Evolutionary conservation across 1,140 invertebrate species (phyloP).

Genomic region (Cecropterus lyciades): DNA sequence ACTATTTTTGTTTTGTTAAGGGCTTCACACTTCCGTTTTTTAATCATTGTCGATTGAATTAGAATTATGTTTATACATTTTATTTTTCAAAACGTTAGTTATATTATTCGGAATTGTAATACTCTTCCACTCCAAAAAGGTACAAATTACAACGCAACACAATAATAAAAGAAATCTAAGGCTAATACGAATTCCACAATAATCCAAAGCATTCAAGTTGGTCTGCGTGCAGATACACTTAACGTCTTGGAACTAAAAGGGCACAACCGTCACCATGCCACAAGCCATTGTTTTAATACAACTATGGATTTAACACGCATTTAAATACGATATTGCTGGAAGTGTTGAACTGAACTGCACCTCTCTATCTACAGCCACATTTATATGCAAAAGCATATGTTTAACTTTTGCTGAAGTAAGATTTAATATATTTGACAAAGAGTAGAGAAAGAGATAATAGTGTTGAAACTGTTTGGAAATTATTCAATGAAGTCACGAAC

Average conservation of each 20-base stretch:
- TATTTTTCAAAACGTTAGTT: constrained; percentile 21
- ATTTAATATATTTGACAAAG: neutral
- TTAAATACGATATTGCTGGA: constrained; percentile 29
- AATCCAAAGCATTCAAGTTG: constrained; percentile 53
- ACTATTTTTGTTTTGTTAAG: too few relatives aligned
- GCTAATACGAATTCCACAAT: constrained; percentile 40
- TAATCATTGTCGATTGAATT: neutral
- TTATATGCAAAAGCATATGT: neutral
- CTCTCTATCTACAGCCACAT: constrained; percentile 19
- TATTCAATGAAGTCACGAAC: neutral
- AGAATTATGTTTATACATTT: neutral
- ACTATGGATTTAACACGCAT: constrained; percentile 50
- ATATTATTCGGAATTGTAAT: constrained; percentile 18
- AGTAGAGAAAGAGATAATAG: constrained; percentile 21
- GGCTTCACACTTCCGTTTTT: neutral
- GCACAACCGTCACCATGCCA: constrained; percentile 71
- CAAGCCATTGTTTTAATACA: constrained; percentile 61
- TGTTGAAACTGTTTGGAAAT: constrained; percentile 22
- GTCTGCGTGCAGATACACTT: constrained; percentile 45
- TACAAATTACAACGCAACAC: constrained; percentile 34
- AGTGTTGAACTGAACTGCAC: constrained; percentile 8
- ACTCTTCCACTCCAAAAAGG: constrained; percentile 15
- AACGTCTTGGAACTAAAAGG: constrained; percentile 44
- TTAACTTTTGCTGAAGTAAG: neutral
- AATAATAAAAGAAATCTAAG: constrained; percentile 32